Percentiles rank a stretch among this genome's conserved stretches.
Evolutionary conservation across 1,140 invertebrate genomes (phyloP).

Genomic region (Saxidomus purpurata): DNA sequence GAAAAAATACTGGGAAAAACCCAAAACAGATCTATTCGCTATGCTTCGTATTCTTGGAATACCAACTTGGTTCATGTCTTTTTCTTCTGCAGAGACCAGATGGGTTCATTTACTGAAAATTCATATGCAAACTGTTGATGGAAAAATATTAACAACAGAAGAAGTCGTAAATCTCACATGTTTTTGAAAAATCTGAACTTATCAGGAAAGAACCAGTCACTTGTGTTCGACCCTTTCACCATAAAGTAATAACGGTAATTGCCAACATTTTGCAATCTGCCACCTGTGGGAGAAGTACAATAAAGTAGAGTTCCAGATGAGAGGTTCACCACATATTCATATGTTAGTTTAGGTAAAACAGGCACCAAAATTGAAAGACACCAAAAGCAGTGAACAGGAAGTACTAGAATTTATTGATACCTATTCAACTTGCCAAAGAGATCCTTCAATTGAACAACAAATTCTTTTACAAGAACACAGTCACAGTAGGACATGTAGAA

Average conservation of each 20-base stretch:
- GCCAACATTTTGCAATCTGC: conserved; percentile 41
- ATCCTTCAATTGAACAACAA: conserved; percentile 12
- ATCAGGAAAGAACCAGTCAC: conserved; percentile 71
- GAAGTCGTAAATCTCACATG: conserved; percentile 15
- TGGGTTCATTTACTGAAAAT: conserved; percentile 48
- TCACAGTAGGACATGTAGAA: conserved; percentile 62
- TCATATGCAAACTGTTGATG: neutral
- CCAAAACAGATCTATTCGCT: conserved; percentile 55
- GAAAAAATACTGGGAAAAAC: conserved; percentile 51
- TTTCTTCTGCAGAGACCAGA: conserved; percentile 58
- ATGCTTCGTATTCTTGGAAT: conserved; percentile 49
- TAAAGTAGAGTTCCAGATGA: conserved; percentile 29
- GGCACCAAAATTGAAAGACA: conserved; percentile 75
- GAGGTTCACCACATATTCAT: conserved; percentile 85
- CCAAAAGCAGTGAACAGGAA: conserved; percentile 23
- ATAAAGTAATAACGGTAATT: conserved; percentile 58
- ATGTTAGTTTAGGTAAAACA: conserved; percentile 85
- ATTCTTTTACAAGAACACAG: conserved; percentile 64
- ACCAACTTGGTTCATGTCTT: conserved; percentile 65
- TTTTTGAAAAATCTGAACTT: conserved; percentile 56
- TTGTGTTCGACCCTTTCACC: conserved; percentile 64
- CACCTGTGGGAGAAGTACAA: conserved; percentile 72
- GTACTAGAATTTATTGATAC: conserved; percentile 62
- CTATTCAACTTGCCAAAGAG: conserved; percentile 48
- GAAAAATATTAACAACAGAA: conserved; percentile 19